These are phyloP conservation scores for Octomys mimax DNA, from an alignment of 2,797 vertebrate species.

Conservation along the genomic window DNA sequence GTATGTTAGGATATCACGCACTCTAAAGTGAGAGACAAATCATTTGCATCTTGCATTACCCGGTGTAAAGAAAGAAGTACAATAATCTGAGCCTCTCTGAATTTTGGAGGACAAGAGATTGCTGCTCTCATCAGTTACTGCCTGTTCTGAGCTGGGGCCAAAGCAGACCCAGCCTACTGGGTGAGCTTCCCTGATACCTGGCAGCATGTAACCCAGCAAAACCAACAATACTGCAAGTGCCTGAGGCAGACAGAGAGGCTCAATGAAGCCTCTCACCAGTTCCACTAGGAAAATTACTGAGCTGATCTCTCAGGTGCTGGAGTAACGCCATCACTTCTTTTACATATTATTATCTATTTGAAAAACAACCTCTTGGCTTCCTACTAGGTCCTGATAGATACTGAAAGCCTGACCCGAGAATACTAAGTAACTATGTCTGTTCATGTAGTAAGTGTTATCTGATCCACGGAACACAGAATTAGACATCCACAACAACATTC, in stretches of 20 bases:
- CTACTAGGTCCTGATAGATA: neutral
- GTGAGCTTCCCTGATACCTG: neutral
- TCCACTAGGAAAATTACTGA: neutral
- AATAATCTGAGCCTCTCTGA: neutral
- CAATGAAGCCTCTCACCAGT: neutral
- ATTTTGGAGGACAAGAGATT: neutral
- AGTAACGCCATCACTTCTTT: conserved; percentile 28
- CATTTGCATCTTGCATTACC: neutral
- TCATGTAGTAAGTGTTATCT: neutral
- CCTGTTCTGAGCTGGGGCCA: neutral
- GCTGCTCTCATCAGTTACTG: neutral
- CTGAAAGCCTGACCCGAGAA: neutral
- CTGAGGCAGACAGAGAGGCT: neutral
- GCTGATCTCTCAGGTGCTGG: neutral
- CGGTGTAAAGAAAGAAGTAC: neutral
- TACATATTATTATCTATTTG: neutral
- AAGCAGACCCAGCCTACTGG: neutral
- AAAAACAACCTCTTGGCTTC: conserved; percentile 36
- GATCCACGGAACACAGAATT: neutral
- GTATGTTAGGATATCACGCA: neutral
- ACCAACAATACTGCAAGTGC: neutral
- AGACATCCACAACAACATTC: neutral
- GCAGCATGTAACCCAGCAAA: neutral
- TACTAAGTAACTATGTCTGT: neutral
- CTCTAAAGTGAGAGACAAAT: neutral